Evolutionary conservation across 2,888 invertebrate species (phyloP).

Genomic region (Cantharis rustica): DNA sequence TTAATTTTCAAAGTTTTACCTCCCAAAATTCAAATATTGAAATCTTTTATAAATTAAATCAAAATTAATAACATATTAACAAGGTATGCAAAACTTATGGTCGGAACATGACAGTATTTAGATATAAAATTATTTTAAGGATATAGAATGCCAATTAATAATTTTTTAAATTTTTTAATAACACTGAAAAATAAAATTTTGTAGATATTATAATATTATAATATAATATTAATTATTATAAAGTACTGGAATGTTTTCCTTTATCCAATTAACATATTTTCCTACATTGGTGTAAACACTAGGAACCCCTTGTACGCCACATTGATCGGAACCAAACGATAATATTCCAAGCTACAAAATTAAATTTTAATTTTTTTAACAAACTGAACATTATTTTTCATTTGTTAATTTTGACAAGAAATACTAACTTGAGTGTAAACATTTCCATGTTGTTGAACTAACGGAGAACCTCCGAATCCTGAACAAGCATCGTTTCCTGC

Average conservation of each 20-base stretch:
- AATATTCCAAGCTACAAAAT: slow-evolving; percentile 72
- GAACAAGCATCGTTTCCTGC: slow-evolving; percentile 76
- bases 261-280: slow-evolving; percentile 77
- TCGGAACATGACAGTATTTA: too few relatives aligned
- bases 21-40: too few relatives aligned
- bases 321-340: slow-evolving; percentile 80
- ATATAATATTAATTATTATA: slow-evolving; percentile 38
- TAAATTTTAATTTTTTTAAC: slow-evolving; percentile 61
- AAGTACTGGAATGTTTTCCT: slow-evolving; percentile 66
- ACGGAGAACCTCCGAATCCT: slow-evolving; percentile 79
- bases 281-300: slow-evolving; percentile 79
- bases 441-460: slow-evolving; percentile 66
- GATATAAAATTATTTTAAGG: too few relatives aligned
- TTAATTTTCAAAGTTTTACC: too few relatives aligned
- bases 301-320: slow-evolving; percentile 73
- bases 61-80: too few relatives aligned
- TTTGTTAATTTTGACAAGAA: neutral
- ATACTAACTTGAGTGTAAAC: slow-evolving; percentile 66
- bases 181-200: neutral
- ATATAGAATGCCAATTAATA: too few relatives aligned
- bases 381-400: slow-evolving; percentile 31
- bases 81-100: too few relatives aligned
- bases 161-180: neutral
- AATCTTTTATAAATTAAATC: too few relatives aligned
- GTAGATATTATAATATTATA: neutral